Base-by-base conservation (phyloP, 2,797 vertebrate species). In the Alca torda region DNA sequence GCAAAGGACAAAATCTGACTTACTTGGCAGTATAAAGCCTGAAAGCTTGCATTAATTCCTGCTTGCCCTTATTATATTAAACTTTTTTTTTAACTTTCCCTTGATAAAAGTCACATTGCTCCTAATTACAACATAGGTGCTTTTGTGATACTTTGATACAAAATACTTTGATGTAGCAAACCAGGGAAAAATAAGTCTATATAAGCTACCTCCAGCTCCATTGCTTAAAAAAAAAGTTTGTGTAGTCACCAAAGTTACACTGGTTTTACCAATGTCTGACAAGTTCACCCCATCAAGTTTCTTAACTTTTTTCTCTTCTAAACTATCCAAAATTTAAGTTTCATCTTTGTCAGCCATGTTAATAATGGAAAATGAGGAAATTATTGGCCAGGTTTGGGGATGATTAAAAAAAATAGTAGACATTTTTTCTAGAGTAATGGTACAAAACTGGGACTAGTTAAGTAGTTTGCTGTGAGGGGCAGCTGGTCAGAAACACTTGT, bases 41-140 rank as follows among this genome's bases (percentile, higher is more conserved):
- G 51, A 76, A 89, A 96, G 83, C 17, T 90, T 89, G 45, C 67
- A 76, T 95, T 94, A 92, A 94, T 96, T 92, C 41, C 61, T 93
- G 20, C 33, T 72, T 35, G 23, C 69, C 54, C 95, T 89, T 91
- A 85, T 73, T 85, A 35, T n/a, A 79, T 72, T 90, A 39, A 91
- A 70, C 10, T 24, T 48, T 85, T 78, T n/a, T 57, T 78, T 78
- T 16, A 65, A 35, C 48, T 73, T 41, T 51, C 37, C 81, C 46
- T 91, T 82, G 73, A 84, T 94, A 74, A 89, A 91, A 91, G 28
- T 31, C 28, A 89, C 76, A 57, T 87, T 94, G 69, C 33, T 91
- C 59, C 87, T 89, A 94, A 92, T 87, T 94, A 84, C 81, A 94
- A 50, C 45, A 87, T 35, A 96, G 70, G 67, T 96, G 46, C 16